A percentile compares a stretch with the other conserved stretches of the same genome.
Evolutionary conservation across 2,797 vertebrate genomes (phyloP).

Genomic region (Simalia tracyae): DNA sequence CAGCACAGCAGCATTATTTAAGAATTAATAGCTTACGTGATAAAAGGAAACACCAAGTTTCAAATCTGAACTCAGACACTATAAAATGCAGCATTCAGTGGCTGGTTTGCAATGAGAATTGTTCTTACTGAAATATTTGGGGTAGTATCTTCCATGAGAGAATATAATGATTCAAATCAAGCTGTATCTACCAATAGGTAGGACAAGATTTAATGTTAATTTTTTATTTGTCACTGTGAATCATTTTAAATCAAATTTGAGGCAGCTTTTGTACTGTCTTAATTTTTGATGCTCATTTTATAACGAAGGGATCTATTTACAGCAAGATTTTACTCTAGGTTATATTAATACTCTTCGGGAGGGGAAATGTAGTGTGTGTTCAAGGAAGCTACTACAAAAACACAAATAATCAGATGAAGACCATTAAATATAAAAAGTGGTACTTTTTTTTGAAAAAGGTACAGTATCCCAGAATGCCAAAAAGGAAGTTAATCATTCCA

Average conservation of each 20-base stretch:
- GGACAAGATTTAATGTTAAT: not conserved
- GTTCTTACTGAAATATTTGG: not conserved
- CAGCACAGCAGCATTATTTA: not conserved
- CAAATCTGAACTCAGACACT: not conserved
- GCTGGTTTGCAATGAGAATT: not conserved
- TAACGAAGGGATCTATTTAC: not conserved
- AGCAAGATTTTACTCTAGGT: not conserved
- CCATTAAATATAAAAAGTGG: not conserved
- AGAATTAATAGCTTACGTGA: not conserved
- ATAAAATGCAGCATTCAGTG: not conserved
- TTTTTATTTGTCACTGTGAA: not conserved
- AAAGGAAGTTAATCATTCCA: not conserved
- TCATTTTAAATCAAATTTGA: not conserved
- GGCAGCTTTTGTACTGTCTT: not conserved
- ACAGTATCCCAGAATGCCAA: not conserved
- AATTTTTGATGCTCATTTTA: not conserved
- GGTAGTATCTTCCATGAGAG: not conserved
- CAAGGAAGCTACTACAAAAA: not conserved
- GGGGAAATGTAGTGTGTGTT: not conserved
- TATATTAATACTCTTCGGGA: not conserved
- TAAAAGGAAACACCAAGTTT: not conserved
- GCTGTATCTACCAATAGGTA: accelerated
- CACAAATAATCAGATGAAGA: not conserved
- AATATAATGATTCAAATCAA: not conserved
- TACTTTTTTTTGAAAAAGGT: not conserved